A percentile compares a stretch with the other conserved stretches of the same genome.
Evolutionary conservation across 2,888 invertebrate species (phyloP).

Genomic region (Salpingus planirostris): DNA sequence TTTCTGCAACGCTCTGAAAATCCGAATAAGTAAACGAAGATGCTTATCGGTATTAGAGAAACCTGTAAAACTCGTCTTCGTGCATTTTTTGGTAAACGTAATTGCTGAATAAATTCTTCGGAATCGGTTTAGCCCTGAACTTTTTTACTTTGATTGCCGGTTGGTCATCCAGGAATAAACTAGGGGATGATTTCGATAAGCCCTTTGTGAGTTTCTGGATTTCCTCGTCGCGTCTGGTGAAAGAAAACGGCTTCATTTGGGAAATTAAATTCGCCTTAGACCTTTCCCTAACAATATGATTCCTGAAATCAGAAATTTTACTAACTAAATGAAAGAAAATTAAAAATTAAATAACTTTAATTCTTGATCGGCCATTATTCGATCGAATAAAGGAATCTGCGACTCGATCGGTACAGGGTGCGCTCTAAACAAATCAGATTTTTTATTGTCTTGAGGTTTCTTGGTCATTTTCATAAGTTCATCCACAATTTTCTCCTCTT

Average conservation of each 20-base stretch:
- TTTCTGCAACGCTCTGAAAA: conserved; percentile 46
- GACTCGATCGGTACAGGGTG: conserved; percentile 62
- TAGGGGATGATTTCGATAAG: conserved; percentile 38
- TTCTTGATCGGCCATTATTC: conserved; percentile 63
- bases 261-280: conserved; percentile 54
- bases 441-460: conserved; percentile 35
- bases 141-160: conserved; percentile 43
- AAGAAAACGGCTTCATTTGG: conserved; percentile 58
- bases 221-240: conserved; percentile 51
- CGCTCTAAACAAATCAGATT: conserved; percentile 48
- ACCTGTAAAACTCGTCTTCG: conserved; percentile 66
- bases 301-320: conserved; percentile 36
- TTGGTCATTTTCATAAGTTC: conserved; percentile 37
- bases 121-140: conserved; percentile 60
- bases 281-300: conserved; percentile 50
- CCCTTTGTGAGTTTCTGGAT: conserved; percentile 34
- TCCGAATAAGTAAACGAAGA: not conserved
- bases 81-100: conserved; percentile 62
- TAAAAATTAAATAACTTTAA: conserved; percentile 49
- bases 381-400: conserved; percentile 61
- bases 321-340: conserved; percentile 2
- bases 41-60: too few relatives aligned
- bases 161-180: conserved; percentile 31
- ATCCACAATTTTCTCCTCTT: conserved; percentile 51
- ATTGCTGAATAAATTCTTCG: conserved; percentile 60